phyloP scores from a whole-genome alignment of 92 coral and sea anemone species.

The Diadumene lineata region DNA sequence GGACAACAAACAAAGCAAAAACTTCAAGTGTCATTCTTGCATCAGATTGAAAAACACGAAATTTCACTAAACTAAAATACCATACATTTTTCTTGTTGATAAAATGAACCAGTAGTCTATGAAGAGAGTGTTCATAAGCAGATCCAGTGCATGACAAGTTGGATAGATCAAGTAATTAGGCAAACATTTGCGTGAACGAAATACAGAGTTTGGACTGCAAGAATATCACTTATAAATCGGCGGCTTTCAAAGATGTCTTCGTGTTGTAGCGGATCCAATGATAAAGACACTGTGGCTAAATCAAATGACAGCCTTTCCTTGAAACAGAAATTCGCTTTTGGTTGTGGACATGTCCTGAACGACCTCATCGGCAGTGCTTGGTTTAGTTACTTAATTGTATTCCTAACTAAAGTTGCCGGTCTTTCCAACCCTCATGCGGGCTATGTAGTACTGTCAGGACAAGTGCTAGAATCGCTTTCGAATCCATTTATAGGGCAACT shows the following conservation, averaged over 20 bases:
- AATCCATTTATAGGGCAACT: slow-evolving; percentile 60
- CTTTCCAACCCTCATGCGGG: slow-evolving; percentile 68
- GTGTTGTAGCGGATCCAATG: neutral
- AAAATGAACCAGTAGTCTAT: too few species aligned
- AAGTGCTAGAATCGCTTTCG: slow-evolving; percentile 60
- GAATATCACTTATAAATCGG: too few species aligned
- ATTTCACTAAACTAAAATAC: neutral
- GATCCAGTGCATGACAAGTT: too few species aligned
- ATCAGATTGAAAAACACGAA: neutral
- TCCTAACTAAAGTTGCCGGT: slow-evolving; percentile 58
- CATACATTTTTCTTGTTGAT: too few species aligned
- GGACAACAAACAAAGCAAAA: neutral
- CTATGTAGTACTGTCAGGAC: slow-evolving; percentile 55
- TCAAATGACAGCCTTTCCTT: slow-evolving; percentile 17
- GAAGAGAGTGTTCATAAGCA: too few species aligned
- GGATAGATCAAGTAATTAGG: too few species aligned
- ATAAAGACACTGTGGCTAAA: neutral
- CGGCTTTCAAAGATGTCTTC: neutral
- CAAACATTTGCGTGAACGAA: too few species aligned
- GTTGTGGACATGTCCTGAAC: slow-evolving; percentile 72
- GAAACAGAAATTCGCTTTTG: slow-evolving; percentile 46
- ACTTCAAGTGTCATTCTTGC: neutral
- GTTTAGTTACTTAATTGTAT: slow-evolving; percentile 70
- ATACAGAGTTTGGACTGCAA: too few species aligned
- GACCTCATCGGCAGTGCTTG: slow-evolving; percentile 70